Evolutionary conservation across 2,113 vertebrate species (phyloP), one percentile per base, ranked within the genome.

Genomic region (Riparia riparia): DNA sequence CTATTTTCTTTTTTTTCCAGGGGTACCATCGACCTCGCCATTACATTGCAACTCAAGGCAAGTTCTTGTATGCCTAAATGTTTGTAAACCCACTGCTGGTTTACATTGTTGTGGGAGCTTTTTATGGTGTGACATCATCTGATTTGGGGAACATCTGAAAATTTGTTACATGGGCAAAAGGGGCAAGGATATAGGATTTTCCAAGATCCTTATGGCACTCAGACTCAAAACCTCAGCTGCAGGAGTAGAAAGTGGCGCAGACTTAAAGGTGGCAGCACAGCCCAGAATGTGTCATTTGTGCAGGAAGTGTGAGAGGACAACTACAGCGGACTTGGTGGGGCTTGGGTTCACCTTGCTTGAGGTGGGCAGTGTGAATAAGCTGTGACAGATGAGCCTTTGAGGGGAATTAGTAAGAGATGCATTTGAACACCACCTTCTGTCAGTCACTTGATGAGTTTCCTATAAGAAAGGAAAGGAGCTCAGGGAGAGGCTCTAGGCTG

Each of bases 41-140:
- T 88, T 99, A 99, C 96, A 98, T 99, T 45, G 99, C 99, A 73
- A 99, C 99, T 60, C 99, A 99, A 98, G 99, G 99, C 98, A 98
- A 98, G 97, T 90, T 83, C 79, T 68, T 87, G 34, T 37, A 6
- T 66, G 41, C 89, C 49, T 54, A 42, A 93, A 58, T 71, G 58
- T 44, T 44, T 70, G 56, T 44, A 42, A 92, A 74, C 1, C 28
- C 47, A 15, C 42, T 77, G 54, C 24, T 63, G 32, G 39, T 57
- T 73, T 70, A 32, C 37, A 17, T 19, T 57, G 9, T 28, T 73
- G 19, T 17, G 31, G 79, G 65, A 91, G 15, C 9, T 65, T 2
- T 44, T 77, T 49, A 2, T 29, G 25, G 44, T 39, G 29, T 37
- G 58, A 31, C 19, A 9, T 15, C 26, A 37, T 42, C 65, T 73